Percentiles rank a stretch among this genome's conserved stretches.
Conservation (phyloP, 2,888 invertebrate species). For the Microchrysa polita region DNA sequence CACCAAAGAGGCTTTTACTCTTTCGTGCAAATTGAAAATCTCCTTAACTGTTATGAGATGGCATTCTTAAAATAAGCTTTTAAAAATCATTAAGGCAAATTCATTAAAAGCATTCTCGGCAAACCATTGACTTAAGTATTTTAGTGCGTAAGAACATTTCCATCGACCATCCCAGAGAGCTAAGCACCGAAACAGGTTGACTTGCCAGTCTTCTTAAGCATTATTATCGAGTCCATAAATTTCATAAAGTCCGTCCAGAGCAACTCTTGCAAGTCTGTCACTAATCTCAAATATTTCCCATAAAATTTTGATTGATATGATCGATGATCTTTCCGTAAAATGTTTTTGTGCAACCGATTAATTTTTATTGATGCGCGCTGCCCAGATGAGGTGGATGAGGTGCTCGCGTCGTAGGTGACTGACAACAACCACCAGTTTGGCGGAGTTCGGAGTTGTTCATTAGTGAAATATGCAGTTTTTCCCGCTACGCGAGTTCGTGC, state of each 20-base stretch:
- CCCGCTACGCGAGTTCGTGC: neutral
- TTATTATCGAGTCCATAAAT: constrained; percentile 12
- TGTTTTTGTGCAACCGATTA: constrained; percentile 8
- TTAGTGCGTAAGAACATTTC: no score
- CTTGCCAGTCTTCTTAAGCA: no score
- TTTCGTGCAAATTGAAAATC: no score
- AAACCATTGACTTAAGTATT: no score
- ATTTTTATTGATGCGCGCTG: neutral
- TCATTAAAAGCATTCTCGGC: no score
- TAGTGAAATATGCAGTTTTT: constrained; percentile 6
- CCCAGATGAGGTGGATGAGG: neutral
- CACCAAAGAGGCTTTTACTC: no score
- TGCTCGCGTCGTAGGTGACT: neutral
- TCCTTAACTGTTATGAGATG: no score
- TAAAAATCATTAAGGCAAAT: no score
- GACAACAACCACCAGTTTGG: no score
- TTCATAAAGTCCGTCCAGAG: neutral
- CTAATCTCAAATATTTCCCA: constrained; percentile 27
- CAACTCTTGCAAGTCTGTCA: constrained; percentile 15
- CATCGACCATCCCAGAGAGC: no score
- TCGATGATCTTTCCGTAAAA: constrained; percentile 12
- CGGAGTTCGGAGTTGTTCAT: constrained; percentile 3
- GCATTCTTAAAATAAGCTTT: no score
- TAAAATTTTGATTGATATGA: constrained; percentile 35
- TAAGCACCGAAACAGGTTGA: no score